Base-by-base conservation (phyloP, 2,113 vertebrate genomes). In the Serinus canaria region DNA sequence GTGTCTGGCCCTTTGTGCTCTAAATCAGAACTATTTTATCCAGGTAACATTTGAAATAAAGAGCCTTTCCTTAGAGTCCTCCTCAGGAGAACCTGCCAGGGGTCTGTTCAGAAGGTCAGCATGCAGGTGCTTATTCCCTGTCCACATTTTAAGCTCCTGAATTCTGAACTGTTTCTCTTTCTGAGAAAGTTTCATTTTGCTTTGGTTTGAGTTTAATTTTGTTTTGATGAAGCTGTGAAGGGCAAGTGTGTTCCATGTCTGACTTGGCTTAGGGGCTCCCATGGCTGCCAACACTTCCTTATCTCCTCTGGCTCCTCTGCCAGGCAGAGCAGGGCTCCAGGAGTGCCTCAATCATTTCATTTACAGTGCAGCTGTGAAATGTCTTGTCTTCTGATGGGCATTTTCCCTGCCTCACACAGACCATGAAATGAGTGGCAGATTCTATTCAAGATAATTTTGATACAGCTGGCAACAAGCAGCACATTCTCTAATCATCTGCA, bases 391-490 rank as follows among this genome's bases (percentile, higher is more conserved):
- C 55, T 66, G 74, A 50, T 87, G 79, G 79, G 39, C 68, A 60
- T 55, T 87, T 74, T 82, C 44, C 78, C 78, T 89, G 55, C 74
- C 56, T 87, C 73, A 53, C 35, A 60, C 80, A 63, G 63, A 70
- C 58, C 39, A 21, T 83, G 96, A 81, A 92, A 86, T 60, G 52
- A 91, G 75, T 72, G 81, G 33, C 84, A 86, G 44, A 68, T 94
- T 63, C 72, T 80, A 50, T 75, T 93, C 31, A 46, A 39, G 88
- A 83, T 90, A 35, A 87, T 80, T 75, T 81, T 60, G 82, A 66
- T 60, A 39, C 53, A 44, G 63, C 85, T 68, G 50, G 89, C 77
- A 87, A 66, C 64, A 73, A 59, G 59, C 59, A 81, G 41, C 59
- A 27, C 30, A 2, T 76, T 83, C 39, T 74, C 33, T 66, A 39